Evolutionary conservation across 2,888 invertebrate genomes (phyloP), one percentile per base, ranked within the genome.

Genomic region (Caenorhabditis sinica): DNA sequence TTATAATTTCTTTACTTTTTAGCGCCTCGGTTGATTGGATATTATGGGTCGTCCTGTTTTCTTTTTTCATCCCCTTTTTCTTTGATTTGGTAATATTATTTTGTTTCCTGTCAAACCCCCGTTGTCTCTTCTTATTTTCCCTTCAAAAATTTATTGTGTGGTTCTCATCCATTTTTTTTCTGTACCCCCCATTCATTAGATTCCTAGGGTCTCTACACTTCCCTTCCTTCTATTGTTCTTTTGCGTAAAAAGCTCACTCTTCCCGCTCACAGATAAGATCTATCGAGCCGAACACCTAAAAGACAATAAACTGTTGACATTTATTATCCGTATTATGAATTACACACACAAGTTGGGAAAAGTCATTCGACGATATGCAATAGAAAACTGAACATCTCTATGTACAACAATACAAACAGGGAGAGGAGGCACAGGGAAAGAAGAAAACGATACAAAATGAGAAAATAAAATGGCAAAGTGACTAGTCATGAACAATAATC

Each of bases 21-120:
- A 66, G 72, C 80, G 72, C 80, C 80, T 80, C 80, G 72, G 80
- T 80, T 80, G 80, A 80, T 80, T 79, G 72, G 72, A 80, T 72
- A 56, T 53, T 80, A 80, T 80, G 80, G 80, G 72, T 79, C 72
- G 61, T 73, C 20, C 33, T 72, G 60, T 72, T 72, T 45, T n/a
- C 43, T 30, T 53, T 17, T 43, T 49, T 68, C 33, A 63, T 77
- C 40, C 20, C 49, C 5, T 20, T 6, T 11, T 20, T 49, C 11
- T 20, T 49, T 79, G 63, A 72, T 79, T 79, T 79, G 63, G 53
- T 65, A 71, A 79, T 79, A 49, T 72, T 79, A 72, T 72, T 79
- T 56, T 66, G 25, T 60, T 60, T 60, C 56, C 56, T 56, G 30
- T 49, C 61, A 20, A 58, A 65, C 43, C 33, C 33, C 33, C 33